phyloP scores from a whole-genome alignment of 1,140 invertebrate genomes.

The Spodoptera frugiperda region DNA sequence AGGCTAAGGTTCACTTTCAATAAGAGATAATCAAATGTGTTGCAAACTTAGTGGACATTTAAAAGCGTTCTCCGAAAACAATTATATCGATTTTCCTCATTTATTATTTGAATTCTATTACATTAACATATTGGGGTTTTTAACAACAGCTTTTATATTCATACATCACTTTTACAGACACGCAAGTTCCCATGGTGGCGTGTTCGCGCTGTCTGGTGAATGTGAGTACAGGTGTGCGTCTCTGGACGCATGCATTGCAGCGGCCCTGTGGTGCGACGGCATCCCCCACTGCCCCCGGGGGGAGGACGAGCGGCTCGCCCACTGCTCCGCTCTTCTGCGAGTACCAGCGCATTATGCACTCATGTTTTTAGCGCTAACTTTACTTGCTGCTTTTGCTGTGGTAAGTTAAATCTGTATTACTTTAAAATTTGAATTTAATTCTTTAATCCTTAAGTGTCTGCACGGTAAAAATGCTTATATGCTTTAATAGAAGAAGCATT shows the following conservation, averaged over 20 bases:
- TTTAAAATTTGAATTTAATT: too few species aligned
- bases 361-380: constrained; percentile 82
- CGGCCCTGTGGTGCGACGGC: constrained; percentile 96
- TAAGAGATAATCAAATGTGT: too few species aligned
- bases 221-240: constrained; percentile 94
- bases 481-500: too few species aligned
- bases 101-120: background rate
- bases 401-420: constrained; percentile 54
- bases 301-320: constrained; percentile 93
- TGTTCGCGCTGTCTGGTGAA: constrained; percentile 88
- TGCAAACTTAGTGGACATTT: too few species aligned
- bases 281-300: constrained; percentile 94
- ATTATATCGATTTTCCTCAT: background rate
- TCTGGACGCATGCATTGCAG: constrained; percentile 94
- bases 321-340: constrained; percentile 91
- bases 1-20: too few species aligned
- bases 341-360: constrained; percentile 91
- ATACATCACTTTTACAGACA: constrained; percentile 62
- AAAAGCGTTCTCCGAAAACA: too few species aligned
- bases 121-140: too few species aligned
- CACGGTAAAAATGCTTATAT: too few species aligned
- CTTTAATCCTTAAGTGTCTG: too few species aligned
- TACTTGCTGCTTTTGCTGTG: constrained; percentile 73
- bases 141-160: too few species aligned
- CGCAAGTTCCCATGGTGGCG: constrained; percentile 80